Conservation (phyloP, 2,113 vertebrate species). For the Rhabdornis inornatus region DNA sequence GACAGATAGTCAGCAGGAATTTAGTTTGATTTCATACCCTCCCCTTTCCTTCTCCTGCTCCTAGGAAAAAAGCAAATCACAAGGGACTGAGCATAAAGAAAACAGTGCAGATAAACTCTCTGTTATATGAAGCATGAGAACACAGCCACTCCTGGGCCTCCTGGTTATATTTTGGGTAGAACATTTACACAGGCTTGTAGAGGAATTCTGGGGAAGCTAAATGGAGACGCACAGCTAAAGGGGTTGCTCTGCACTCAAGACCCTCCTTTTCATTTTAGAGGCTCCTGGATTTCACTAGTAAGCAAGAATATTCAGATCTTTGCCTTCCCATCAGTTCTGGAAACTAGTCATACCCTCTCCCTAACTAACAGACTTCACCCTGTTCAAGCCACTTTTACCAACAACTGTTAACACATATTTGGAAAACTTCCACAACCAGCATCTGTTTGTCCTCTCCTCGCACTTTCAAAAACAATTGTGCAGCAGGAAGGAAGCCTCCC, state of each 20-base stretch:
- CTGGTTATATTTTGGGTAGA: not conserved
- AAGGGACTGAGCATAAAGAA: not conserved
- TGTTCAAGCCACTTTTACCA: not conserved
- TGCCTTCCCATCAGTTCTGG: not conserved
- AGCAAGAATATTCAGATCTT: not conserved
- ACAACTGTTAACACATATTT: not conserved
- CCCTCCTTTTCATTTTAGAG: not conserved
- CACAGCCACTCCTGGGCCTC: not conserved
- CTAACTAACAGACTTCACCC: not conserved
- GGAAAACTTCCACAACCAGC: not conserved
- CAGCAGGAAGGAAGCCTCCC: constrained; percentile 30
- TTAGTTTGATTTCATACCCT: not conserved
- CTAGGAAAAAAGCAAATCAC: not conserved
- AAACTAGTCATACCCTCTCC: not conserved
- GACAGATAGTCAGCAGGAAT: not conserved
- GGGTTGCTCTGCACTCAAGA: not conserved
- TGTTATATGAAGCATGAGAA: not conserved
- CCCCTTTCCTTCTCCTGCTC: not conserved
- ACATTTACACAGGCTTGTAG: not conserved
- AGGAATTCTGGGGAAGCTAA: not conserved
- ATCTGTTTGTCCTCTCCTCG: not conserved
- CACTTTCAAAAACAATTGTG: not conserved
- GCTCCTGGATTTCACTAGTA: not conserved
- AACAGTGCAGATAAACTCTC: not conserved
- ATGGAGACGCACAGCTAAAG: not conserved